Percentiles rank a stretch among this genome's conserved stretches.
These are phyloP conservation scores for Chromoteleia sp. DNA, from an alignment of 2,888 invertebrate species.

Conservation along the genomic window DNA sequence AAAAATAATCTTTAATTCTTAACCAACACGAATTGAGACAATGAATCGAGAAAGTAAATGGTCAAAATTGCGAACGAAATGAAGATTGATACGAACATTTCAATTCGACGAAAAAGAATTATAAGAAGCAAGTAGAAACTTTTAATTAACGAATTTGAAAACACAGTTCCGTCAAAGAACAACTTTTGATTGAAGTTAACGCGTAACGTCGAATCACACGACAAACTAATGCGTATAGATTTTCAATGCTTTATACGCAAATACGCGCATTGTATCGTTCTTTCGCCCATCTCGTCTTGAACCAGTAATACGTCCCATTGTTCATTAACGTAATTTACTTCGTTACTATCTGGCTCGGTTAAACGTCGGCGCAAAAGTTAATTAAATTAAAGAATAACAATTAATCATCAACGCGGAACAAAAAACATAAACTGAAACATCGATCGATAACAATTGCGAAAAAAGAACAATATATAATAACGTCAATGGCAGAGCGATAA, in stretches of 20 bases:
- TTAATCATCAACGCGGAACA: not conserved
- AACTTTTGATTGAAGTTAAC: constrained; percentile 51
- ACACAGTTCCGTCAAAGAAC: constrained; percentile 33
- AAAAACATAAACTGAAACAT: not conserved
- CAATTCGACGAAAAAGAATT: constrained; percentile 28
- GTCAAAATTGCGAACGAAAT: constrained; percentile 19
- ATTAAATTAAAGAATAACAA: constrained; percentile 25
- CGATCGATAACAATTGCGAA: constrained; percentile 5
- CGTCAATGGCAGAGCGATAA: constrained; percentile 11
- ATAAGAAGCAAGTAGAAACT: constrained; percentile 28
- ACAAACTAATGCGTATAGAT: constrained; percentile 36
- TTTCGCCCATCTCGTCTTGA: constrained; percentile 4
- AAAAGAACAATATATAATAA: constrained; percentile 1
- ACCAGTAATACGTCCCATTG: constrained; percentile 25
- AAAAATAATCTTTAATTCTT: no score
- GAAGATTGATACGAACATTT: constrained; percentile 26
- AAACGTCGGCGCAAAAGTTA: not conserved
- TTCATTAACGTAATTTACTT: constrained; percentile 28
- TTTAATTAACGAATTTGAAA: constrained; percentile 50
- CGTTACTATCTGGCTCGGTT: not conserved
- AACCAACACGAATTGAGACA: no score
- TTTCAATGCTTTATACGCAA: constrained; percentile 38
- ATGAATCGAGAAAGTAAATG: not conserved
- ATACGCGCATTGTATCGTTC: constrained; percentile 17
- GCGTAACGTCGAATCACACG: constrained; percentile 31